These are phyloP conservation scores for Marmota monax DNA, from an alignment of 2,113 vertebrate genomes.

Conservation along the genomic window DNA sequence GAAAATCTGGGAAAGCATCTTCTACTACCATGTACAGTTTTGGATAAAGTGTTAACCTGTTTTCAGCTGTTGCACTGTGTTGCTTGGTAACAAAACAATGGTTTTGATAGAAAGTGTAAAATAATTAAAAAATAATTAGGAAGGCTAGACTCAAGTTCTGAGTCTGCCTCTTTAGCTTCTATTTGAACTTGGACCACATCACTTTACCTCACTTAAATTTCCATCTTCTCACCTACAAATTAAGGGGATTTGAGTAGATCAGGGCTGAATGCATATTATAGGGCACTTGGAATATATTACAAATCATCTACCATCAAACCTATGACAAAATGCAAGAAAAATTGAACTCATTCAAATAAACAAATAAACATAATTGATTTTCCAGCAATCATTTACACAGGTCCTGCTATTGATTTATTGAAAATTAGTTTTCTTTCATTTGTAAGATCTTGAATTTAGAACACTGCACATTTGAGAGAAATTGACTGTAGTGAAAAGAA, in stretches of 20 bases:
- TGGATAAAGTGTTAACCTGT: not conserved
- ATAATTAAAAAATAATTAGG: not conserved
- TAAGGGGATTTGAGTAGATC: not conserved
- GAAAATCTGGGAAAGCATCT: not conserved
- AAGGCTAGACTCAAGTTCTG: not conserved
- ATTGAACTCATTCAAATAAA: not conserved
- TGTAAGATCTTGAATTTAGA: not conserved
- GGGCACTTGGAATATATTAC: not conserved
- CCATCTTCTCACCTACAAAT: not conserved
- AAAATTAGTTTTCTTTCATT: not conserved
- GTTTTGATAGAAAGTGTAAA: not conserved
- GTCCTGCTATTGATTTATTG: not conserved
- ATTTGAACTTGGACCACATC: not conserved
- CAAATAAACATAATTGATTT: not conserved
- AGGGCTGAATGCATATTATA: not conserved
- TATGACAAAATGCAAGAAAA: not conserved
- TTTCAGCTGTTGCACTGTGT: not conserved
- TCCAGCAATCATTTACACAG: not conserved
- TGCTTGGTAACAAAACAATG: not conserved
- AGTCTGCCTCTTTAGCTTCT: not conserved
- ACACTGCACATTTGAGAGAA: not conserved
- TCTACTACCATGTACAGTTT: not conserved
- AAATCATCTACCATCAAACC: not conserved
- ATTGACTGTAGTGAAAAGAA: not conserved
- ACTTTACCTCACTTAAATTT: not conserved